Evolutionary conservation across 2,113 vertebrate species (phyloP).

Genomic region (Loxodonta africana): DNA sequence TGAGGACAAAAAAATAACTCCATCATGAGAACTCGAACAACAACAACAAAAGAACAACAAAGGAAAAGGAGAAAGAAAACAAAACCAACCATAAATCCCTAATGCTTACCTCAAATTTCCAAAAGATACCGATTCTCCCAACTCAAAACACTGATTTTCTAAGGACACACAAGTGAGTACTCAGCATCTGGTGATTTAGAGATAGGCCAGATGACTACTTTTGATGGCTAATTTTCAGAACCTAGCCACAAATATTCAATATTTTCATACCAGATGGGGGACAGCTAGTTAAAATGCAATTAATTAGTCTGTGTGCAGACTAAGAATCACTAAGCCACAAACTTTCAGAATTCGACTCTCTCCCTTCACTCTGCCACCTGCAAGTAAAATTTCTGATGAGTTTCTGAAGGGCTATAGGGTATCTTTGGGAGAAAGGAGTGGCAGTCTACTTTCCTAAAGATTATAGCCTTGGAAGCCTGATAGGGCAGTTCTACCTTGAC

Average conservation of each 20-base stretch:
- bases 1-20: not conserved
- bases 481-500: too few relatives aligned
- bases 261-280: not conserved
- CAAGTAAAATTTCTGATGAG: not conserved
- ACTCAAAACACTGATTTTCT: not conserved
- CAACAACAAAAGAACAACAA: not conserved
- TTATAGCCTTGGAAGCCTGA: too few relatives aligned
- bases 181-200: not conserved
- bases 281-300: constrained; percentile 32
- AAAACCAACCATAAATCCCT: not conserved
- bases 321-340: not conserved
- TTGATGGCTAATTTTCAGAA: not conserved
- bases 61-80: not conserved
- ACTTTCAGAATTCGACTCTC: not conserved
- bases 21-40: not conserved
- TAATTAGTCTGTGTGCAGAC: not conserved
- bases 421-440: not conserved
- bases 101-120: constrained; percentile 4
- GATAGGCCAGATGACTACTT: not conserved
- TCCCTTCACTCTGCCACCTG: not conserved
- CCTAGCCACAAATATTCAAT: not conserved
- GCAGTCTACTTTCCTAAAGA: too few relatives aligned
- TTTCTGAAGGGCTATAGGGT: not conserved
- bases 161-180: not conserved
- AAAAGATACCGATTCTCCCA: not conserved